Evolutionary conservation across 2,888 invertebrate species (phyloP), one percentile per base, ranked within the genome.

Genomic region (Leucoma salicis): DNA sequence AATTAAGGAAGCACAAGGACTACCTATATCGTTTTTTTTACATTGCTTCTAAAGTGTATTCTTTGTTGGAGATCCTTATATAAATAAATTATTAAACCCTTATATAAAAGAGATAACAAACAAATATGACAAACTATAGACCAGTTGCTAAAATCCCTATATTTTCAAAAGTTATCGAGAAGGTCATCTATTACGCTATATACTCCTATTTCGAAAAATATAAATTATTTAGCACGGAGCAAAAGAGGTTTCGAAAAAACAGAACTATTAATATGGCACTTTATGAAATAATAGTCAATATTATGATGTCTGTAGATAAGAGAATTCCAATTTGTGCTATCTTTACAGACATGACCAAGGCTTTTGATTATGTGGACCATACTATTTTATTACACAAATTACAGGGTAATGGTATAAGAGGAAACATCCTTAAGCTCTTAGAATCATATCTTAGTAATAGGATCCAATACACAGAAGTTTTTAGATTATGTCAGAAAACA

Each of bases 221-320:
- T n/a, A n/a, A n/a, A n/a, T n/a, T n/a, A n/a, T 16, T 37, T 8
- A 15, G 12, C 13, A 2, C 18, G 10, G 21, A 31, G 21, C 37
- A 37, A 31, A 14, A 37, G 21, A 25, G 35, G 4, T 35, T 35
- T 35, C 10, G 35, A 12, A 16, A 14, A 13, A 10, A 27, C 14
- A 35, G 12, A 13, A 35, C 24, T 18, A 35, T 35, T 12, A 14
- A 25, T 25, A 35, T 35, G 27, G 35, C 35, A 7, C 27, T 35
- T n/a, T 35, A 15, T 28, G 28, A 35, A 3, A 27, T 35, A 10
- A 15, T 35, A 6, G 11, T 15, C 4, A 15, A 27, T n/a, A 14
- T 35, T 24, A 35, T 27, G 7, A 28, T 14, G 11, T 27, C 27
- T 28, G 15, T 35, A 16, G 35, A 35, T 16, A 28, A 27, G 6